These are phyloP conservation scores for Herpailurus yagouaroundi DNA, from an alignment of 2,113 vertebrate species.

Conservation along the genomic window DNA sequence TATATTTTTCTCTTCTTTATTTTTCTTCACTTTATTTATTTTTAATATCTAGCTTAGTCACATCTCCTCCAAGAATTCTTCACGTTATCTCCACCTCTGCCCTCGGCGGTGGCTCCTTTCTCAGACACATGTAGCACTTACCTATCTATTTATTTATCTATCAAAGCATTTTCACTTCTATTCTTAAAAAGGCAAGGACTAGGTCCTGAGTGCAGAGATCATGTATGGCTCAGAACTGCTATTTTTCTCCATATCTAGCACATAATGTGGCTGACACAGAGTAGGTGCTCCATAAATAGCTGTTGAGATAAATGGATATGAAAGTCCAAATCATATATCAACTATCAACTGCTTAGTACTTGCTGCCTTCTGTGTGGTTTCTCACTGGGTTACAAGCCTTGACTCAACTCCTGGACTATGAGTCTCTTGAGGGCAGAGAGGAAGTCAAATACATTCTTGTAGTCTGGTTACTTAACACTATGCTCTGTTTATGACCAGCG, in stretches of 20 bases:
- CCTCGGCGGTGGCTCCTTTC: neutral
- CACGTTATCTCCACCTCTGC: neutral
- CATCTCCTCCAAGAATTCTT: neutral
- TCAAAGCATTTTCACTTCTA: neutral
- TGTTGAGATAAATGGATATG: neutral
- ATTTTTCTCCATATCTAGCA: neutral
- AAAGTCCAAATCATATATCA: neutral
- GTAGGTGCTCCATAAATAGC: neutral
- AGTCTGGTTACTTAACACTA: neutral
- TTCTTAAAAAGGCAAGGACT: neutral
- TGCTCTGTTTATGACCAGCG: neutral
- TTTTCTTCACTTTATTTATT: neutral
- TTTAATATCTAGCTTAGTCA: neutral
- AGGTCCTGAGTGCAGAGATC: neutral
- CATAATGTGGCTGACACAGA: neutral
- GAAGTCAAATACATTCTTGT: neutral
- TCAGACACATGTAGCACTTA: neutral
- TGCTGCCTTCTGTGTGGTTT: neutral
- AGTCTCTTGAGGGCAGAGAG: neutral
- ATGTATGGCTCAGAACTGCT: neutral
- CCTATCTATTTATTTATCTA: neutral
- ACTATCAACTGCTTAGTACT: neutral
- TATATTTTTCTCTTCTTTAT: neutral
- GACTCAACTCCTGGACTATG: neutral
- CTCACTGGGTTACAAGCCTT: neutral